A percentile compares a stretch with the other conserved stretches of the same genome.
Evolutionary conservation across 2,888 invertebrate genomes (phyloP).

Genomic region (Drosophila nr. perissopoda): DNA sequence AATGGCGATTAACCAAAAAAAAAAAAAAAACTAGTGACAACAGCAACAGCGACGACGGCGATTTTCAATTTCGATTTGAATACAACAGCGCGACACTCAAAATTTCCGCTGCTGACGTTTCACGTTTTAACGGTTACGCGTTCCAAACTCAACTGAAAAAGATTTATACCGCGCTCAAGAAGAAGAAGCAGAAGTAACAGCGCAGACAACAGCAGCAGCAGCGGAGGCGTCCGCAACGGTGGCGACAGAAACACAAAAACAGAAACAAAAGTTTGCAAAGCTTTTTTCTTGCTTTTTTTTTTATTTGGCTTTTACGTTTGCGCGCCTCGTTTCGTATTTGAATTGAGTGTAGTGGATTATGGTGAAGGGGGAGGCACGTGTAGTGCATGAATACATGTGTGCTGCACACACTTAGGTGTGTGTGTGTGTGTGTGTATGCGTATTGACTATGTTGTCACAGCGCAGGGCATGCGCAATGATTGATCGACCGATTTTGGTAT

Average conservation of each 20-base stretch:
- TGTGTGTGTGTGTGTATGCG: constrained; percentile 13
- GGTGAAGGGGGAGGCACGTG: constrained; percentile 5
- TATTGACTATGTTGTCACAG: constrained; percentile 51
- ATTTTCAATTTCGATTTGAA: constrained; percentile 42
- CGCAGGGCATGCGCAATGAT: constrained; percentile 37
- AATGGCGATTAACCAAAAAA: constrained; percentile 26
- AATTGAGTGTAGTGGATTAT: constrained; percentile 25
- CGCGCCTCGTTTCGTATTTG: constrained; percentile 51
- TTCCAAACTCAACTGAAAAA: constrained; percentile 82
- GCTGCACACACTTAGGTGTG: background rate
- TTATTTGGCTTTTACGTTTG: constrained; percentile 42
- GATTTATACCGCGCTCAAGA: constrained; percentile 77
- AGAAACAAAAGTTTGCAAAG: constrained; percentile 66
- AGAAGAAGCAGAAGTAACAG: constrained; percentile 57
- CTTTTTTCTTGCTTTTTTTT: constrained; percentile 32
- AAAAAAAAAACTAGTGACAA: constrained; percentile 20
- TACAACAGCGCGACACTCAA: constrained; percentile 38
- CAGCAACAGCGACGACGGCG: constrained; percentile 11
- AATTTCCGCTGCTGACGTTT: constrained; percentile 64
- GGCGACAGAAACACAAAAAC: constrained; percentile 41
- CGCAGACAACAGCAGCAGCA: constrained; percentile 15
- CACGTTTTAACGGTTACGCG: constrained; percentile 81
- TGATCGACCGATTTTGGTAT: constrained; percentile 45
- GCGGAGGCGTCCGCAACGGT: constrained; percentile 20
- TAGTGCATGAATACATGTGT: constrained; percentile 7